Evolutionary conservation across 2,113 vertebrate genomes (phyloP), one percentile per base, ranked within the genome.

Genomic region (Ceratotherium simum): DNA sequence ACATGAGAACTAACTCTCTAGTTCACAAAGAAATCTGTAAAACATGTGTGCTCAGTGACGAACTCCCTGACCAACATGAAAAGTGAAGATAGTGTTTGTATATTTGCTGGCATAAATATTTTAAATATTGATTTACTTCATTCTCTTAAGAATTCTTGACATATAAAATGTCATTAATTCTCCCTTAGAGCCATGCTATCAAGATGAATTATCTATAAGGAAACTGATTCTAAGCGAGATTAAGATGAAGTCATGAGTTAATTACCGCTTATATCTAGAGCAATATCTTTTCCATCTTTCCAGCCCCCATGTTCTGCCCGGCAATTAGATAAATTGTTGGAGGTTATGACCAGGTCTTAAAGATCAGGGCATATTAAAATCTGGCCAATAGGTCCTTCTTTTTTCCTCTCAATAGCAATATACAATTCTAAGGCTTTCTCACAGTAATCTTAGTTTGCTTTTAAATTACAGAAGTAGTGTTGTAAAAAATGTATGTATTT

Each of bases 201-300:
- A 94, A 78, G n/a, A 78, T 82, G 17, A 96, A 65, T 93, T 75
- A 79, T 92, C 58, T 90, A 94, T 72, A 51, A 89, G 70, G 83
- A 81, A 91, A 46, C 23, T 7, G 21, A 90, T 69, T 51, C 31
- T 93, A 62, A 84, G 46, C 72, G 78, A 92, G 93, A 93, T 88
- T 92, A 81, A 72, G 48, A 70, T 69, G 72, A 93, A 96, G 46
- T 81, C 79, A 46, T 83, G 10, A 90, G 79, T 64, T 96, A 93
- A 90, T 95, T 86, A 92, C 79, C 90, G 17, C 48, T 69, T 56
- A 11, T 48, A 69, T 42, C 11, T 75, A 79, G 3, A 29, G 76
- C 39, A 82, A 3, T 23, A 21, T 89, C 11, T 92, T 96, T 73
- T 96, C 65, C 90, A 21, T 60, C 64, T 82, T 85, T 84, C 29